Percentiles rank a stretch among this genome's conserved stretches.
Conservation (phyloP, 92 coral and sea anemone species). For the Phenganax stokvisi region DNA sequence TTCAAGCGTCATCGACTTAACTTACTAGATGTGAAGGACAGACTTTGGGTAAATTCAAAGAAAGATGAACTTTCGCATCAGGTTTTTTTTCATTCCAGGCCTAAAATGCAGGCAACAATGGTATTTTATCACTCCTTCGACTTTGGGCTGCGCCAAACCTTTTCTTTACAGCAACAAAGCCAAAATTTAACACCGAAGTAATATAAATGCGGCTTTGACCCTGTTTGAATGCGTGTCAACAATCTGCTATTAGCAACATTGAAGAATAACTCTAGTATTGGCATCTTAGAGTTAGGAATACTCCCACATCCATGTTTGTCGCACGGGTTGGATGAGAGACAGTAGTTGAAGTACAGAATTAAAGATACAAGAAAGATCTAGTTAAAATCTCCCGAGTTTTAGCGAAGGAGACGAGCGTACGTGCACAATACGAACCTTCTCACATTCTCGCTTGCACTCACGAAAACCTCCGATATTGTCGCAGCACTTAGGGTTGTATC, state of each 20-base stretch:
- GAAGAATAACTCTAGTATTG: background rate
- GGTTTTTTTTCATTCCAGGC: slow-evolving; percentile 25
- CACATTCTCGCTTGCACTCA: slow-evolving; percentile 80
- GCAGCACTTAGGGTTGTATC: slow-evolving; percentile 59
- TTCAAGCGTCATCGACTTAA: slow-evolving; percentile 14
- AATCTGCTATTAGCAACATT: slow-evolving; percentile 13
- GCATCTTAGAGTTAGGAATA: background rate
- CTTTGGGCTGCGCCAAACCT: background rate
- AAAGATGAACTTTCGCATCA: background rate
- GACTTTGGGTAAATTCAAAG: slow-evolving; percentile 58
- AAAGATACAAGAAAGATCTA: background rate
- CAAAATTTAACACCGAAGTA: background rate
- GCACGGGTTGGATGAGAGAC: background rate
- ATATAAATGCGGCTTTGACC: background rate
- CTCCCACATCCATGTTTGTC: background rate
- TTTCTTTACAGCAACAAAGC: background rate
- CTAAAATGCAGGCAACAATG: slow-evolving; percentile 2
- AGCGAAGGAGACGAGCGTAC: background rate
- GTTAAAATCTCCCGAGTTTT: background rate
- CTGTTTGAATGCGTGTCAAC: slow-evolving; percentile 29
- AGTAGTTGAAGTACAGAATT: background rate
- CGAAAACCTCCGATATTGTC: slow-evolving; percentile 64
- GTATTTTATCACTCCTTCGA: background rate
- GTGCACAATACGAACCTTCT: slow-evolving; percentile 52
- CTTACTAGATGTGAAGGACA: slow-evolving; percentile 99